Evolutionary conservation across 2,888 invertebrate genomes (phyloP), one percentile per base, ranked within the genome.

Genomic region (Tigriopus californicus): DNA sequence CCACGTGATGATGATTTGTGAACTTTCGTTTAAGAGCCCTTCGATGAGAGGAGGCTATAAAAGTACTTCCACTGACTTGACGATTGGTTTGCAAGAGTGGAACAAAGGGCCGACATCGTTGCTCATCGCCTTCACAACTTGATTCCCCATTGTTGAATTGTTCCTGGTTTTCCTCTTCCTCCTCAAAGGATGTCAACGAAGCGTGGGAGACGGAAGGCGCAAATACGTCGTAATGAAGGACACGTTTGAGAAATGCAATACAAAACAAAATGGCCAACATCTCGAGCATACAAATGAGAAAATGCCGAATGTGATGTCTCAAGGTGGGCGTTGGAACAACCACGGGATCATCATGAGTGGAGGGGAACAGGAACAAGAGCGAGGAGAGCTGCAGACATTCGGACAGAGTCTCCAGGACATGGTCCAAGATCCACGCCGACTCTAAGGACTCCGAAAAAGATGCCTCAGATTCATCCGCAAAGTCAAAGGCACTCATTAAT

Each of bases 251-350:
- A 22, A 49, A 49, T 18, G 22, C 15, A 49, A 49, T 49, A 22
- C 49, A 49, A 22, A 49, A 20, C 13, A 49, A 49, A 49, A 49
- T 20, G 15, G 49, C 22, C 49, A 49, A 49, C 49, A 49, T 49
- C 22, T 49, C 49, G 20, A 22, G 12, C 20, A 49, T 18, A 22
- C 49, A 49, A 22, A 12, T 22, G 20, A 49, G 49, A 22, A 49
- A 49, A 49, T 49, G 49, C 22, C 12, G 13, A 12, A 22, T 12
- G 5, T 20, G 20, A 20, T 22, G 49, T 12, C 15, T 49, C 22
- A 49, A 15, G 49, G 49, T 49, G 49, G 49, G 20, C 49, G 46
- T 15, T 15, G 46, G 18, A 33, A 33, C 33, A 33, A 33, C 33
- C 33, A 33, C 33, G 33, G 33, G 33, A 33, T 33, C 33, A 33